Evolutionary conservation across 2,113 vertebrate genomes (phyloP).

Genomic region (Diadophis punctatus): DNA sequence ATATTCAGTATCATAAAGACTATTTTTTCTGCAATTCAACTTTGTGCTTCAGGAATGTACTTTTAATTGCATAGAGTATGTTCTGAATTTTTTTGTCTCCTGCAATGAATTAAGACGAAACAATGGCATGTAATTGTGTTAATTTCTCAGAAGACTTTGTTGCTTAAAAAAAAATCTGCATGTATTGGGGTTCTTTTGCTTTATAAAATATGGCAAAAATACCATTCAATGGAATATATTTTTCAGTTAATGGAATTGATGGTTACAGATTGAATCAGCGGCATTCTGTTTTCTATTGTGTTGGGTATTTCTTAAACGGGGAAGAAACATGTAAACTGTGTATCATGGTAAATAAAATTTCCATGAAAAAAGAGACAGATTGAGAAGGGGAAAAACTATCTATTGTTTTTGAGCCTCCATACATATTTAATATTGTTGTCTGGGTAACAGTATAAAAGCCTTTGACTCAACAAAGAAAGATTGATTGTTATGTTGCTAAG

Average conservation of each 20-base stretch:
- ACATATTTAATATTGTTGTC: constrained; percentile 22
- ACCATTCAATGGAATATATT: background rate
- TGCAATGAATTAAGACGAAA: background rate
- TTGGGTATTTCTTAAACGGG: background rate
- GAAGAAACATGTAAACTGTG: background rate
- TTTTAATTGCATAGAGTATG: background rate
- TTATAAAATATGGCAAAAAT: background rate
- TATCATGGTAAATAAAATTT: background rate
- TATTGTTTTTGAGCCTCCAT: constrained; percentile 4
- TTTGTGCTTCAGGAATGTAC: background rate
- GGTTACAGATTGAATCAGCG: background rate
- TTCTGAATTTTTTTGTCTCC: background rate
- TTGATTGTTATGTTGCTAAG: constrained; percentile 10
- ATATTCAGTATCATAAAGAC: background rate
- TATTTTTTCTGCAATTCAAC: background rate
- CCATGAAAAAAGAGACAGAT: background rate
- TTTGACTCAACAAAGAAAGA: constrained; percentile 14
- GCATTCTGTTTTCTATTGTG: background rate
- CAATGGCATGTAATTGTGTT: background rate
- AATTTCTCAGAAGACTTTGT: background rate
- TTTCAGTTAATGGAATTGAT: background rate
- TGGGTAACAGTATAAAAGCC: constrained; percentile 8
- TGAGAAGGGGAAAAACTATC: background rate
- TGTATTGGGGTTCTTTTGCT: background rate
- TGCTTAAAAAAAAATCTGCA: background rate